Percentiles rank a stretch among this genome's conserved stretches.
Conservation (phyloP, 2,113 vertebrate species). For the Coryphaenoides rupestris region DNA sequence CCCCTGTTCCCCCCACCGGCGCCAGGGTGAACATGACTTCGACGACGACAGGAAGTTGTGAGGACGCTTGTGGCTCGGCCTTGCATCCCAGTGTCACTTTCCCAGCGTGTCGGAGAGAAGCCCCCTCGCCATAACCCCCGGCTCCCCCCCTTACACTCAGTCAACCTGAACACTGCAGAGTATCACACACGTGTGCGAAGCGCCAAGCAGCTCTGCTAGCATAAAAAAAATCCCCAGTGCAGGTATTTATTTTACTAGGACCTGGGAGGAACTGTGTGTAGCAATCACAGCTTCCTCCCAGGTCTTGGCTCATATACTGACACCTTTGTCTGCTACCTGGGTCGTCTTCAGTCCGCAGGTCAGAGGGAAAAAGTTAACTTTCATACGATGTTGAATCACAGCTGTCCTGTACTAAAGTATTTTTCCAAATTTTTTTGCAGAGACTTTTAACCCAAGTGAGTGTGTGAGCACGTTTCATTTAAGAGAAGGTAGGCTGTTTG, state of each 20-base stretch:
- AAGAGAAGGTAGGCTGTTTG: no score
- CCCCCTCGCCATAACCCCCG: conserved; percentile 27
- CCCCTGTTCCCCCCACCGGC: conserved; percentile 49
- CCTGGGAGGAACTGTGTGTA: no score
- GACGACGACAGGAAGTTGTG: conserved; percentile 66
- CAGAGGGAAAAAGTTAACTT: conserved; percentile 53
- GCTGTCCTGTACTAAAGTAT: conserved; percentile 63
- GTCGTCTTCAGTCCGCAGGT: no score
- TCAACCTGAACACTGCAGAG: conserved; percentile 65
- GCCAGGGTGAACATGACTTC: conserved; percentile 64
- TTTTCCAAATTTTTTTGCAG: no score
- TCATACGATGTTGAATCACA: conserved; percentile 67
- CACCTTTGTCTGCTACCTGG: no score
- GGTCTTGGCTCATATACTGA: no score
- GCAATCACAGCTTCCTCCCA: no score
- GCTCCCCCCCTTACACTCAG: conserved; percentile 49
- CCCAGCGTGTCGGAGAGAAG: conserved; percentile 68
- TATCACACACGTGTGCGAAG: conserved; percentile 62
- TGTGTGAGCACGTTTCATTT: no score
- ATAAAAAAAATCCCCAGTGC: no score
- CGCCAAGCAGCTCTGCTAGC: conserved; percentile 44
- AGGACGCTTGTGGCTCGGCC: conserved; percentile 65
- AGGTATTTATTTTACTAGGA: no score
- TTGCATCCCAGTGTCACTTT: conserved; percentile 70
- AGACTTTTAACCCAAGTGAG: no score